Evolutionary conservation across 2,888 invertebrate species (phyloP).

Genomic region (Myopa testacea): DNA sequence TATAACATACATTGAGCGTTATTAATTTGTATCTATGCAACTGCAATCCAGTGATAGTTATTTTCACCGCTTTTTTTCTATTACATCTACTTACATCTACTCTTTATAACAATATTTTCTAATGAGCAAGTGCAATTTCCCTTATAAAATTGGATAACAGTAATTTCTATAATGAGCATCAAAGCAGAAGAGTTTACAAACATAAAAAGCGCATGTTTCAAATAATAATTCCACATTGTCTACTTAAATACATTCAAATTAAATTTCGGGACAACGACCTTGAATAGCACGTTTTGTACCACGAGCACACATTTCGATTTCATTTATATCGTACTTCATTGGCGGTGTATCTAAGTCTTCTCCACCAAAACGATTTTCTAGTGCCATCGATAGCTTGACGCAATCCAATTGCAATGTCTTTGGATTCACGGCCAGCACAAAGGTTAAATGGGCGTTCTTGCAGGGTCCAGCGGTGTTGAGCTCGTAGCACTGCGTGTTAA

Average conservation of each 20-base stretch:
- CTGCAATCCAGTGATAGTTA: too few species aligned
- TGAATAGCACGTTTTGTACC: conserved; percentile 56
- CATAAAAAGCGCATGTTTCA: background rate
- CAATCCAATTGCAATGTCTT: conserved; percentile 73
- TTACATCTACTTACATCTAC: too few species aligned
- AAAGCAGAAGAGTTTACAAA: background rate
- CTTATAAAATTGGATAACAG: background rate
- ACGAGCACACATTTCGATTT: conserved; percentile 56
- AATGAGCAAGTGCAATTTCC: background rate
- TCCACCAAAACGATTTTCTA: conserved; percentile 43
- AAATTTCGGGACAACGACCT: conserved; percentile 53
- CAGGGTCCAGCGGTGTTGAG: conserved; percentile 58
- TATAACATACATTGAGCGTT: too few species aligned
- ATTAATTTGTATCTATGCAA: too few species aligned
- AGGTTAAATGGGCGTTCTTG: conserved; percentile 64
- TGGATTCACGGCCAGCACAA: conserved; percentile 73
- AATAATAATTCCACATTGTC: background rate
- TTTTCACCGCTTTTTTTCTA: too few species aligned
- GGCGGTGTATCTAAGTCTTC: background rate
- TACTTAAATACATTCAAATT: background rate
- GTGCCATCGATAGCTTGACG: conserved; percentile 61
- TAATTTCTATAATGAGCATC: background rate
- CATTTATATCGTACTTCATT: conserved; percentile 51
- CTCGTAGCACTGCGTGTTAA: conserved; percentile 56
- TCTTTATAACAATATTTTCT: background rate